Conservation (phyloP, 2,888 invertebrate genomes). For the Panopea generosa region DNA sequence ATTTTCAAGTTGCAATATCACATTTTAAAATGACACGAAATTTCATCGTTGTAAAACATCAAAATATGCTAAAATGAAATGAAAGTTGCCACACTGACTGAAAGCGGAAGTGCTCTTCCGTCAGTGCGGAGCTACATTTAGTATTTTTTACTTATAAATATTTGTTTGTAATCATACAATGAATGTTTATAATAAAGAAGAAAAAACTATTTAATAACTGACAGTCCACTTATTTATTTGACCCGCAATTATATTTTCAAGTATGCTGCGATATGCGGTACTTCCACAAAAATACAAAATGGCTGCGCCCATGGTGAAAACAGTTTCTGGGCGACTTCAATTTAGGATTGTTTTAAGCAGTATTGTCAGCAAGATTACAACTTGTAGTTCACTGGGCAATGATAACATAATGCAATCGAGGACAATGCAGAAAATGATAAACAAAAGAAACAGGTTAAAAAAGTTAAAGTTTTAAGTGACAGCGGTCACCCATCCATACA, state of each 20-base stretch:
- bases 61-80: slow-evolving; percentile 9
- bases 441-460: slow-evolving; percentile 25
- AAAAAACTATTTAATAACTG: no score
- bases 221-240: no score
- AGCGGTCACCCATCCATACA: no score
- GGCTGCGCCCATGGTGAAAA: slow-evolving; percentile 31
- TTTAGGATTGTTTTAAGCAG: neutral
- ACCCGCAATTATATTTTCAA: no score
- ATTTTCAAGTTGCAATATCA: slow-evolving; percentile 44
- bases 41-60: neutral
- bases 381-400: neutral
- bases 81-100: neutral
- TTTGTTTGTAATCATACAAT: no score
- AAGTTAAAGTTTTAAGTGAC: neutral
- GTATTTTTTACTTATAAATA: no score
- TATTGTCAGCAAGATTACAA: neutral
- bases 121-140: neutral
- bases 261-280: no score
- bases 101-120: slow-evolving; percentile 8
- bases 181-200: no score
- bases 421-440: slow-evolving; percentile 31
- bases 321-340: neutral
- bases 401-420: slow-evolving; percentile 13
- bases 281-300: slow-evolving; percentile 28
- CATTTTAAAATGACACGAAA: no score